Evolutionary conservation across 2,888 invertebrate species (phyloP).

Genomic region (Lutraria lutraria): DNA sequence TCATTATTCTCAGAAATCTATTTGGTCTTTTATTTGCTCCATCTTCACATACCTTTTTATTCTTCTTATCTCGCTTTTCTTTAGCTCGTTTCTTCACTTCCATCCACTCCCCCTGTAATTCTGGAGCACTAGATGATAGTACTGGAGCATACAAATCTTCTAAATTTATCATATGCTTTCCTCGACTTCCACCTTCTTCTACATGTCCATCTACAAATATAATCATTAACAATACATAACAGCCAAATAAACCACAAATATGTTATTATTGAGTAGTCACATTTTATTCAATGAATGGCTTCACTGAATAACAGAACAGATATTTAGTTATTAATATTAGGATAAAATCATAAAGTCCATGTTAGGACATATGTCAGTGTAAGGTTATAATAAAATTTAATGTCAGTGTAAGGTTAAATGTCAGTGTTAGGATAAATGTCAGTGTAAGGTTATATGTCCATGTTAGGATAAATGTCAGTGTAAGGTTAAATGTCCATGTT

Average conservation of each 20-base stretch:
- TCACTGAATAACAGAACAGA: too few species aligned
- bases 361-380: too few species aligned
- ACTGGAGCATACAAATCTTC: conserved; percentile 56
- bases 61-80: conserved; percentile 62
- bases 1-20: not conserved
- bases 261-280: too few species aligned
- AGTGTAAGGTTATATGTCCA: too few species aligned
- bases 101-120: conserved; percentile 89
- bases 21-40: not conserved
- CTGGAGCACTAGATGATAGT: conserved; percentile 84
- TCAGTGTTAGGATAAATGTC: too few species aligned
- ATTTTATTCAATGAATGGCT: too few species aligned
- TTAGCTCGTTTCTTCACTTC: conserved; percentile 87
- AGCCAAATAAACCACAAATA: not conserved
- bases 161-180: not conserved
- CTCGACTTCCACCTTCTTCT: not conserved
- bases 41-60: conserved; percentile 32
- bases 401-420: too few species aligned
- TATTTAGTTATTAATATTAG: too few species aligned
- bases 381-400: too few species aligned
- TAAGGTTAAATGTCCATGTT: too few species aligned
- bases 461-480: too few species aligned
- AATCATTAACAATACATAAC: not conserved
- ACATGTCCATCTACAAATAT: not conserved
- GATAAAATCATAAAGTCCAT: too few species aligned